Evolutionary conservation across 64 coral and sea anemone genomes (phyloP), one percentile per base, ranked within the genome.

Genomic region (Cladopsammia gracilis): DNA sequence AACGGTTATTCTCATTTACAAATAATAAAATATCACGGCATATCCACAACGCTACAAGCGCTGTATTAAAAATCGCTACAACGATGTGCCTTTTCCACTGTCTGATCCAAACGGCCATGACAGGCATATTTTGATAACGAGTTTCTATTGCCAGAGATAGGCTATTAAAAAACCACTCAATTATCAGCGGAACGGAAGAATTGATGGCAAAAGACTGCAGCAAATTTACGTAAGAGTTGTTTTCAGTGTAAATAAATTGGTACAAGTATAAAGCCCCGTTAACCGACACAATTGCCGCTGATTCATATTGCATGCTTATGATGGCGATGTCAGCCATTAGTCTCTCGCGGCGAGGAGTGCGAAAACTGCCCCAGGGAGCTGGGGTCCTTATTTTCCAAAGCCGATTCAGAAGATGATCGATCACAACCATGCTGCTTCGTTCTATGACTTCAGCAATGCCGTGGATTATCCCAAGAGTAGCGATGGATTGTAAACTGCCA

Each of bases 241-340:
- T 18, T 14, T 75, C 46, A 43, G 13, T 3, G 16, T 49, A 75
- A 50, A 50, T 48, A 3, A 75, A 50, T 20, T 75, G 72, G 46
- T 75, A 75, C 14, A 75, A 50, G 18, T 49, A 45, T 3, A 75
- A 75, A 19, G 50, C 19, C 1, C 72, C 44, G 26, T 75, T 75
- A 0, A 49, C 18, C 3, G 72, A 75, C 1, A 75, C 72, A 20
- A 75, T 75, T 75, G 72, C 72, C 11, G 70, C 43, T 45, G 70
- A 72, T 45, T 72, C 70, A 4, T 25, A 72, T 24, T 44, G 15
- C 70, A 72, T 72, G 13, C 70, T 24, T 24, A 72, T 72, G 26
- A 72, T 72, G 26, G 70, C 70, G 34, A 72, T 72, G 34, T 72
- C 70, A 44, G 70, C 70, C 70, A 72, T 72, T 46, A 72, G 70